Evolutionary conservation across 2,797 vertebrate genomes (phyloP).

Genomic region (Macropus fuliginosus): DNA sequence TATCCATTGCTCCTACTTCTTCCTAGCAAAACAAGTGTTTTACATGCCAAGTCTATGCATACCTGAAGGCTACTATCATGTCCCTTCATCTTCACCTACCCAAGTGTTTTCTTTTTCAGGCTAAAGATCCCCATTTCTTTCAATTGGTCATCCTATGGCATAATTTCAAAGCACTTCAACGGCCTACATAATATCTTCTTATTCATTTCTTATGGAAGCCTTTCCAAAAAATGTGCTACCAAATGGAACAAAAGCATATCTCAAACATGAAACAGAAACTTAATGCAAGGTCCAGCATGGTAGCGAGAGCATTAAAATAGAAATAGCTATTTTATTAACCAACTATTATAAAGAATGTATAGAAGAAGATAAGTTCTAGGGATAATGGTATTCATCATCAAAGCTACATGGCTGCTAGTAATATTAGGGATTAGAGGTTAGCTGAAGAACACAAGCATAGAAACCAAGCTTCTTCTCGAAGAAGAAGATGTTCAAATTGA

Average conservation of each 20-base stretch:
- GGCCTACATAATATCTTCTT: neutral
- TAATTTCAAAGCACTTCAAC: neutral
- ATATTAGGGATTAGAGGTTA: neutral
- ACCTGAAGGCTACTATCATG: neutral
- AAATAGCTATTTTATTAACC: neutral
- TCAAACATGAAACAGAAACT: neutral
- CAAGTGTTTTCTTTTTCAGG: neutral
- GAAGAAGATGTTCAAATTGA: neutral
- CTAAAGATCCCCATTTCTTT: neutral
- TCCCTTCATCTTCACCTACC: neutral
- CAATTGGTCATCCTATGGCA: neutral
- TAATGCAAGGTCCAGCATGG: neutral
- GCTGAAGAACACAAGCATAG: neutral
- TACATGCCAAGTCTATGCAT: neutral
- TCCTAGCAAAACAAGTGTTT: neutral
- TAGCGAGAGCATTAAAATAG: neutral
- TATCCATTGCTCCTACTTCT: neutral
- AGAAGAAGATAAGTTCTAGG: neutral
- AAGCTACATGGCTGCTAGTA: neutral
- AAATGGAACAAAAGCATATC: neutral
- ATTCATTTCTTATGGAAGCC: neutral
- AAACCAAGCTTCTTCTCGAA: neutral
- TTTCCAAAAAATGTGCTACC: neutral
- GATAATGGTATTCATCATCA: neutral
- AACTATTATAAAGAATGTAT: neutral